Evolutionary conservation across 2,797 vertebrate species (phyloP).

Genomic region (Bradypodion ventrale): DNA sequence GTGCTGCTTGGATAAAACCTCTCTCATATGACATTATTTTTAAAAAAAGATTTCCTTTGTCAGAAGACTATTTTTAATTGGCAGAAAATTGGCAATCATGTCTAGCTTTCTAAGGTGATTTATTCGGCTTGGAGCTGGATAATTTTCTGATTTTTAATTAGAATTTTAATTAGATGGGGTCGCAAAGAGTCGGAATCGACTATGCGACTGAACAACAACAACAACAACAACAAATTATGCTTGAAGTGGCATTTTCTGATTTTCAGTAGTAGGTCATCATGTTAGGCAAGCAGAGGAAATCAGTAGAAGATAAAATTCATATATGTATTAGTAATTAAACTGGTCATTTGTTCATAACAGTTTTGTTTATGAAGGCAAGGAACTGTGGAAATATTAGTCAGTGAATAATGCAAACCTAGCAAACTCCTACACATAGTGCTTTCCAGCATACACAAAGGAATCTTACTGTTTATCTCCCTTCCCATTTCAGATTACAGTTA

Average conservation of each 20-base stretch:
- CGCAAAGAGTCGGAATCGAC: too few relatives aligned
- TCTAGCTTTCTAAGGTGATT: too few relatives aligned
- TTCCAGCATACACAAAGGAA: neutral
- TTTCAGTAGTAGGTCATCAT: neutral
- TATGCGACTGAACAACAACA: too few relatives aligned
- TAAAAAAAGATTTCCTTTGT: neutral
- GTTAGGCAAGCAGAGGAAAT: neutral
- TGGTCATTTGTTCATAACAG: neutral
- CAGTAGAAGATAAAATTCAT: neutral
- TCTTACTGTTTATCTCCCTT: neutral
- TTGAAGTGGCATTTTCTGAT: neutral
- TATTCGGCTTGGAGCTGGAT: too few relatives aligned
- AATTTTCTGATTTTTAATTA: neutral
- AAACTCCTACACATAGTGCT: neutral
- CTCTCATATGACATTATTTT: neutral
- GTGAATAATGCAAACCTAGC: neutral
- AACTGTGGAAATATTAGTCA: conserved; percentile 3
- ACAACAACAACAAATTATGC: too few relatives aligned
- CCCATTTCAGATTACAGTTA: neutral
- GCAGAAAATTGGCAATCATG: neutral
- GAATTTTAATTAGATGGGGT: too few relatives aligned
- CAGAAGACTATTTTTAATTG: neutral
- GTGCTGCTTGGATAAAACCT: neutral
- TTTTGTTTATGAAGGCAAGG: neutral
- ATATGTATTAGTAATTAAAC: neutral